Base-by-base conservation (phyloP, 2,797 vertebrate species). In the Serranus cabrilla region DNA sequence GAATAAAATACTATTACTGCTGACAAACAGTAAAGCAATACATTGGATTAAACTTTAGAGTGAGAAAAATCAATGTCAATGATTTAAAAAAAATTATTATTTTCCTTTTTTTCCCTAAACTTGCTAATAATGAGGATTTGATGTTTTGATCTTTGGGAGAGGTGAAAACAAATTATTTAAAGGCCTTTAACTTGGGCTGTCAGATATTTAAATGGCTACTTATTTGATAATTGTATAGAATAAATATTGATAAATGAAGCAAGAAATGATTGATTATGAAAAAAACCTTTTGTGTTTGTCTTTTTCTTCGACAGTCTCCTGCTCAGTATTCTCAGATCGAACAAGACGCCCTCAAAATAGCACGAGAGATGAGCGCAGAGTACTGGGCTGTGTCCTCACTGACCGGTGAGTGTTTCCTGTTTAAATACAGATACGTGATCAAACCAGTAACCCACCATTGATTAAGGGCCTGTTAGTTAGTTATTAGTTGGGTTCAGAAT, bases 371-470 rank as follows among this genome's bases (percentile, higher is more conserved):
- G 78, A 95, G 93, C 31, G 98, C 97, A 0, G 98, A 99, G 76
- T 99, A 97, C 42, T 99, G 98, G 98, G 96, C 97, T 0, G 89
- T 99, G 25, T 99, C 98, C 0, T 96, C 98, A 0, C 94, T 99
- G 83, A 97, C 97, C 0, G 97, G 98, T 98, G 82, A 90, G 88
- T 52, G 12, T 21, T 39, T 46, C 23, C 18, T 9, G 61, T 54
- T 43, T 42, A 37, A 59, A 65, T 52, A 14, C 39, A 54, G 31
- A 1, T 10, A 62, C 34, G 2, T 25, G 9, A 37, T 5, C 10
- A 17, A 2, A 21, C 2, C 34, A n/a, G 13, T 16, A 16, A 52
- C 11, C 18, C 16, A 20, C 7, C 45, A 5, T 0, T 51, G 18
- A 50, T 2, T 14, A 2, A 25, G 43, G 5, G 5, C 14, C 10